Evolutionary conservation across 2,888 invertebrate species (phyloP).

Genomic region (Caenorhabditis sp.): DNA sequence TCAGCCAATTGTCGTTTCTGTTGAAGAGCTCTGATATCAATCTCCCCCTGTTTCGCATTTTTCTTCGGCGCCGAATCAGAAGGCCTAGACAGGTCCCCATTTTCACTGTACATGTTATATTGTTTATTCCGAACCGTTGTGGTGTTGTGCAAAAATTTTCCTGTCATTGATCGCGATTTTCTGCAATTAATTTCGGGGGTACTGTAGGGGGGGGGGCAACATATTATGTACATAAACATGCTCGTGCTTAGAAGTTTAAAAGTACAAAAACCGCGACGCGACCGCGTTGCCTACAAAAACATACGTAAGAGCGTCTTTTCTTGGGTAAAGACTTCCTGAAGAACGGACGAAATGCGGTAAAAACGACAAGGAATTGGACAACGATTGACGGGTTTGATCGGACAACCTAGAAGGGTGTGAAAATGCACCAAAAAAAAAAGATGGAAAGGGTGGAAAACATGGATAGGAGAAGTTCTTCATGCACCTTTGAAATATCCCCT

Average conservation of each 20-base stretch:
- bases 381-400: constrained; percentile 56
- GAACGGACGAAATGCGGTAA: constrained; percentile 60
- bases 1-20: constrained; percentile 98
- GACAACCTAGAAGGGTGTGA: constrained; percentile 47
- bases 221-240: no score
- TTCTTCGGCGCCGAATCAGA: constrained; percentile 60
- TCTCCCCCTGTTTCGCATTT: constrained; percentile 65
- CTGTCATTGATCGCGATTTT: constrained; percentile 55
- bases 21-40: constrained; percentile 78
- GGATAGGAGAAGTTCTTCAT: no score
- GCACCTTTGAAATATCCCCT: no score
- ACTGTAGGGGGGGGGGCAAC: no score
- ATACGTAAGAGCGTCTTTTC: constrained; percentile 62
- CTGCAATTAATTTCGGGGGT: constrained; percentile 18
- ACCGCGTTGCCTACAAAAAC: constrained; percentile 36
- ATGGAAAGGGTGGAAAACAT: neutral
- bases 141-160: constrained; percentile 44
- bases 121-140: constrained; percentile 46
- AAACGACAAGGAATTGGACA: constrained; percentile 57
- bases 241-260: no score
- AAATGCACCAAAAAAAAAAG: no score
- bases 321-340: constrained; percentile 50
- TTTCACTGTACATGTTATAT: constrained; percentile 79
- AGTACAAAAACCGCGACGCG: no score
- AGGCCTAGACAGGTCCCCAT: constrained; percentile 81